phyloP scores from a whole-genome alignment of 2,888 invertebrate genomes.

The Arenicola marina region DNA sequence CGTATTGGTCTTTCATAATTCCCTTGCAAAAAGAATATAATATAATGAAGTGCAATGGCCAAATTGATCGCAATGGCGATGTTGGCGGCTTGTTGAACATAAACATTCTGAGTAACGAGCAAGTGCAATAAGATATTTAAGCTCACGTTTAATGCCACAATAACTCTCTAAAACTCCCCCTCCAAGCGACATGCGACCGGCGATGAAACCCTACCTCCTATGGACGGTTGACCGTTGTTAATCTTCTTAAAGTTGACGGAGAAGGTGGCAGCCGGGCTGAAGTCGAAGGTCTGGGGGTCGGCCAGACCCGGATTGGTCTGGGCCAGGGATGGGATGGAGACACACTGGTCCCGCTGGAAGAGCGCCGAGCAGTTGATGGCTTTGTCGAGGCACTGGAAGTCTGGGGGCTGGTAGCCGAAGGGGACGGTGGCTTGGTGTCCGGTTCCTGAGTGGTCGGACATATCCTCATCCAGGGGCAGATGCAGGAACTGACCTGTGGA shows the following conservation, averaged over 20 bases:
- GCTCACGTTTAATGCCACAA: too few species aligned
- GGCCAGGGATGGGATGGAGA: not conserved
- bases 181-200: too few species aligned
- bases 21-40: too few species aligned
- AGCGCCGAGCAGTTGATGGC: slow-evolving; percentile 30
- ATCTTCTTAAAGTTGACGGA: slow-evolving; percentile 21
- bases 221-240: too few species aligned
- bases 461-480: slow-evolving; percentile 30
- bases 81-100: too few species aligned
- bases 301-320: not conserved
- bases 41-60: too few species aligned
- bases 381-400: slow-evolving; percentile 29
- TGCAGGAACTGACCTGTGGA: slow-evolving; percentile 27
- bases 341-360: slow-evolving; percentile 22
- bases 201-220: too few species aligned
- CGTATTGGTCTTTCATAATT: too few species aligned
- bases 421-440: slow-evolving; percentile 16
- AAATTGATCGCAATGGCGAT: too few species aligned
- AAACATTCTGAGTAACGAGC: too few species aligned
- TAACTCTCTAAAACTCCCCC: too few species aligned
- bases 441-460: slow-evolving; percentile 28
- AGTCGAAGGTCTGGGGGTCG: not conserved
- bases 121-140: too few species aligned
- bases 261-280: slow-evolving; percentile 15
- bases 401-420: slow-evolving; percentile 11